These are phyloP conservation scores for Blastobasis lacticolella DNA, from an alignment of 2,888 invertebrate genomes.

Conservation along the genomic window DNA sequence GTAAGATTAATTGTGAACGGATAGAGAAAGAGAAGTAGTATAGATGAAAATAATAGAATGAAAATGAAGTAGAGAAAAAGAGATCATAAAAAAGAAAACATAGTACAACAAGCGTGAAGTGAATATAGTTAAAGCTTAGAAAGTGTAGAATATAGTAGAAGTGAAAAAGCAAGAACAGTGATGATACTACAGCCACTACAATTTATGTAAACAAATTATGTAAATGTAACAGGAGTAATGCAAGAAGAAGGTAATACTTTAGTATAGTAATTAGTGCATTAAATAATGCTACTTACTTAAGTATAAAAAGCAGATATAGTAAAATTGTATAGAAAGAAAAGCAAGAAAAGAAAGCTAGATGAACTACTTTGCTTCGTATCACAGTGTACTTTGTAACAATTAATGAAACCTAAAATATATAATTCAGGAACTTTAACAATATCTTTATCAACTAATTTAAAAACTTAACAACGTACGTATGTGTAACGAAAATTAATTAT, in stretches of 20 bases:
- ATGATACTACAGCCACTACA: too few relatives aligned
- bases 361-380: conserved; percentile 60
- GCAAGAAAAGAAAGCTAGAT: conserved; percentile 6
- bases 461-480: too few relatives aligned
- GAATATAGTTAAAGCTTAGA: conserved; percentile 2
- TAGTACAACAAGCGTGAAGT: conserved; percentile 15
- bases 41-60: conserved; percentile 6
- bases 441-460: too few relatives aligned
- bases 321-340: background rate
- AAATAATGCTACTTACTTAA: background rate
- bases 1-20: background rate
- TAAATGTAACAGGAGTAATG: conserved; percentile 12
- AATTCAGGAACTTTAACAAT: conserved; percentile 2
- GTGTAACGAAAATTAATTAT: background rate
- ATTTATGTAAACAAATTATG: too few relatives aligned
- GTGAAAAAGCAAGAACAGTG: conserved; percentile 4
- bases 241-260: background rate
- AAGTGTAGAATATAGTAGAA: conserved; percentile 7
- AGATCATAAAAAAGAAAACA: background rate
- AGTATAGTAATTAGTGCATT: background rate
- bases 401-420: conserved; percentile 19
- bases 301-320: background rate
- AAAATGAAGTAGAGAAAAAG: conserved; percentile 7
- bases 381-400: conserved; percentile 58
- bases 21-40: conserved; percentile 3